Conservation (phyloP, 1,140 invertebrate genomes). For the Pseudomyrmex pallidus region DNA sequence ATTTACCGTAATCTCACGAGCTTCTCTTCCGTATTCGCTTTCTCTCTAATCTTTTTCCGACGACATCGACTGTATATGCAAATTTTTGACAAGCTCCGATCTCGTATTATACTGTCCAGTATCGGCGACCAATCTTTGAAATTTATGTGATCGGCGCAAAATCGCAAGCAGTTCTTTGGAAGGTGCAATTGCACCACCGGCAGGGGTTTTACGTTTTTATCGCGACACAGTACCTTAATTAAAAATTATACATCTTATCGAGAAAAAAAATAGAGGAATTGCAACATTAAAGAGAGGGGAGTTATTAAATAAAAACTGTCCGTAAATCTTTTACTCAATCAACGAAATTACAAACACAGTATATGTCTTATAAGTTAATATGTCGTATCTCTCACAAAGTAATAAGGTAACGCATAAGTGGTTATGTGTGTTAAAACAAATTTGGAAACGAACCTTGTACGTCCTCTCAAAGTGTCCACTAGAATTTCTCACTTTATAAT, state of each 20-base stretch:
- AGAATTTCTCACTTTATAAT: constrained; percentile 21
- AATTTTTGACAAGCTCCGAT: constrained; percentile 68
- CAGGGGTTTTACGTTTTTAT: constrained; percentile 58
- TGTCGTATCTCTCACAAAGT: neutral
- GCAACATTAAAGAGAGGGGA: neutral
- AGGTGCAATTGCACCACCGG: constrained; percentile 54
- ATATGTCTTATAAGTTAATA: neutral
- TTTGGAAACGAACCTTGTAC: constrained; percentile 63
- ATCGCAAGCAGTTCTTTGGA: constrained; percentile 60
- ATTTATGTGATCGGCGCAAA: constrained; percentile 66
- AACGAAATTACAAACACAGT: neutral
- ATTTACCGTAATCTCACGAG: constrained; percentile 70
- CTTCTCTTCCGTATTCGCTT: constrained; percentile 69
- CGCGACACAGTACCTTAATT: constrained; percentile 65
- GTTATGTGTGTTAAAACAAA: neutral
- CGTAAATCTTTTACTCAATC: neutral
- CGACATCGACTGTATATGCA: constrained; percentile 60
- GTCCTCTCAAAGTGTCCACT: constrained; percentile 44
- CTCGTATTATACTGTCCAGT: constrained; percentile 59
- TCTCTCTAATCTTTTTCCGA: constrained; percentile 62
- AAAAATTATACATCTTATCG: constrained; percentile 5
- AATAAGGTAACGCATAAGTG: neutral
- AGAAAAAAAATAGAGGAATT: neutral
- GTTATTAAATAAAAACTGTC: constrained; percentile 10
- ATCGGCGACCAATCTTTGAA: constrained; percentile 70